Evolutionary conservation across 2,888 invertebrate genomes (phyloP).

Genomic region (Trissolcus japonicus): DNA sequence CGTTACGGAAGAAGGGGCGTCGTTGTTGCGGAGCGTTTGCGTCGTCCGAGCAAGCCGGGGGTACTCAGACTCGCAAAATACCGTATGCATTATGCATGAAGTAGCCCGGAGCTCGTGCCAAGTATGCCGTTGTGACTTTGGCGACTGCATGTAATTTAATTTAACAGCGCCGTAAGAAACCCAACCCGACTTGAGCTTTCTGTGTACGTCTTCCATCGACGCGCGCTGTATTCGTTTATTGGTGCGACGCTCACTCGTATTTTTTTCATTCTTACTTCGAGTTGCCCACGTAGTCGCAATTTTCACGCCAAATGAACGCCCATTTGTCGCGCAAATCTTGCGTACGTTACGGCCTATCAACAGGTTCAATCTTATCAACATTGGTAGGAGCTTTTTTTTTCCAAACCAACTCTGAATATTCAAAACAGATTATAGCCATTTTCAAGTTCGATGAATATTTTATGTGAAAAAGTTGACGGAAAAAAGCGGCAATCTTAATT

Average conservation of each 20-base stretch:
- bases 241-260: conserved; percentile 19
- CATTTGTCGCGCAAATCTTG: conserved; percentile 40
- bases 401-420: conserved; percentile 17
- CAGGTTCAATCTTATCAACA: conserved; percentile 40
- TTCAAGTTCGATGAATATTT: no score
- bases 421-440: neutral
- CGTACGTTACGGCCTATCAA: conserved; percentile 18
- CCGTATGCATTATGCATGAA: conserved; percentile 73
- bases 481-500: no score
- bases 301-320: conserved; percentile 35
- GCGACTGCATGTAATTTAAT: conserved; percentile 73
- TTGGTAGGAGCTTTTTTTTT: conserved; percentile 3
- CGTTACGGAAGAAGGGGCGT: conserved; percentile 31
- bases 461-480: no score
- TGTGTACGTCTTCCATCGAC: conserved; percentile 47
- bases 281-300: conserved; percentile 32
- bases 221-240: conserved; percentile 36
- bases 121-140: conserved; percentile 72
- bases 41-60: conserved; percentile 37
- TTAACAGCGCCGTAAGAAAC: conserved; percentile 72
- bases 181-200: conserved; percentile 57
- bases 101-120: conserved; percentile 69
- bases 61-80: conserved; percentile 68
- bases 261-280: conserved; percentile 23
- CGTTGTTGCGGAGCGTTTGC: conserved; percentile 31